Base-by-base conservation (phyloP, 2,797 vertebrate species). In the Pampus argenteus region DNA sequence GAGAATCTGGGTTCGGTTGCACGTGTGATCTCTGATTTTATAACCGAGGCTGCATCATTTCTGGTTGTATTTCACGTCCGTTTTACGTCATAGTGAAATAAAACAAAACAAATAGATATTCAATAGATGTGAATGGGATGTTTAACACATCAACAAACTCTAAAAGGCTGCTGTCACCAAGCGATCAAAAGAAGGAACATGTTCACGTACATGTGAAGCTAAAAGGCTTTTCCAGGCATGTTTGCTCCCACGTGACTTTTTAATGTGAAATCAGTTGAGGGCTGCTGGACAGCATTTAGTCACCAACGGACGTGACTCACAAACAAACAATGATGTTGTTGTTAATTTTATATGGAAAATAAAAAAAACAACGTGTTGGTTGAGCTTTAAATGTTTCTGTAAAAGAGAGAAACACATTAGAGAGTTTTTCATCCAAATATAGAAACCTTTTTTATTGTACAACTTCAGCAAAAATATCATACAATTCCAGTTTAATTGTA, bases 381-480 rank as follows among this genome's bases (percentile, higher is more conserved):
- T 17, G 14, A 13, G 0, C 22, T 56, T 28, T 3, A 15, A n/a
- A 5, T 25, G 0, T 2, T 23, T 36, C 4, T 7, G 17, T 36
- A 36, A 36, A 20, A 40, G 5, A 26, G n/a, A 29, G 17, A 47
- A 10, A 57, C 11, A 26, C 25, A 14, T 18, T 10, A 45, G 44
- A 42, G 45, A 18, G 1, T 1, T 36, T 54, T 85, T 91, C 71
- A 54, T 93, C 89, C 86, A 94, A 94, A 93, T 93, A 94, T 94
- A 94, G 83, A 94, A 93, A 89, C 79, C 70, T 73, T 92, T 66
- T 92, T 91, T 91, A 92, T 92, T 93, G 90, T 89, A 91, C 89
- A 94, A 78, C 88, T 73, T 82, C 90, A 90, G 90, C 90, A 92
- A 93, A 93, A 94, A 91, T 93, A 94, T 93, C 68, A 86, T 88